Conservation (phyloP, 2,797 vertebrate species). For the Muraenolepis orangiensis region DNA sequence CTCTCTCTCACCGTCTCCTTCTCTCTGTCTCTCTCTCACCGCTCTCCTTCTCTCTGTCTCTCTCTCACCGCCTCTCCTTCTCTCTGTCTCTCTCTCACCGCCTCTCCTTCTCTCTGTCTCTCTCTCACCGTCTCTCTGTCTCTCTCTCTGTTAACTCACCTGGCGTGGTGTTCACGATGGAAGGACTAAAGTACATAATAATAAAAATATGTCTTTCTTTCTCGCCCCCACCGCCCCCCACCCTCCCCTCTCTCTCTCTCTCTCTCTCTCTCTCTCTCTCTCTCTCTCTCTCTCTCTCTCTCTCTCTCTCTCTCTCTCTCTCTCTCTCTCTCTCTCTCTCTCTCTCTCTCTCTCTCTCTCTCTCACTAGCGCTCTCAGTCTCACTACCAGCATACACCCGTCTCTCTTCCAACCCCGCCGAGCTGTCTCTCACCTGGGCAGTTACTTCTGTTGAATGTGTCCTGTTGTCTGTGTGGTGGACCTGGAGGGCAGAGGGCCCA, state of each 20-base stretch:
- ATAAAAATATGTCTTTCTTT: no score
- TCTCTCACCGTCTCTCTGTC: background rate
- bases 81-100: background rate
- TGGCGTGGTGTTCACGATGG: no score
- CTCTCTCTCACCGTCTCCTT: no score
- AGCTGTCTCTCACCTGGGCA: background rate
- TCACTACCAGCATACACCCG: background rate
- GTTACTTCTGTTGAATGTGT: background rate
- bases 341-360: background rate
- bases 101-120: no score
- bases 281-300: no score
- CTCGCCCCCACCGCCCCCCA: no score
- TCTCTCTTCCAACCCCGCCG: background rate
- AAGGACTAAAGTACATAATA: no score
- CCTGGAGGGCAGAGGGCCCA: constrained; percentile 1
- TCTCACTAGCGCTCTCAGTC: background rate
- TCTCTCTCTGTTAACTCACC: no score
- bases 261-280: background rate
- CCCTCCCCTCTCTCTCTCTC: no score
- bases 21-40: no score
- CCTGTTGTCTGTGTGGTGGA: background rate
- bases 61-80: background rate
- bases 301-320: background rate
- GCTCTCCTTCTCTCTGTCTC: background rate
- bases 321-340: background rate